A percentile compares a stretch with the other conserved stretches of the same genome.
Evolutionary conservation across 1,140 invertebrate species (phyloP).

Genomic region (Drosophila tani): DNA sequence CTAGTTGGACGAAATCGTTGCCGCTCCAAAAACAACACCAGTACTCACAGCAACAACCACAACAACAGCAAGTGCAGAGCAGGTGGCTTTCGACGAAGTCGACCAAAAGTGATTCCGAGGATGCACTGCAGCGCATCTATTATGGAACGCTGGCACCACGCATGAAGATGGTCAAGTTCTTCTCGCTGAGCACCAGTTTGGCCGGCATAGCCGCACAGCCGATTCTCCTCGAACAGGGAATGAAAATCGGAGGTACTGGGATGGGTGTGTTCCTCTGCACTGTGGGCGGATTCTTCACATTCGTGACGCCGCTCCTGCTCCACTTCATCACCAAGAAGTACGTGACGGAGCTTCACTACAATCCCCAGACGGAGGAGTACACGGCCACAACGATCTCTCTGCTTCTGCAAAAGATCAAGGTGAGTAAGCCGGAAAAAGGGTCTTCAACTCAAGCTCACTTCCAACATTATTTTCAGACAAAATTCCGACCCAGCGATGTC

Average conservation of each 20-base stretch:
- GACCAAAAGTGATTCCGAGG: constrained; percentile 8
- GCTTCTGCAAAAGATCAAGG: constrained; percentile 88
- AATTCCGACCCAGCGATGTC: constrained; percentile 92
- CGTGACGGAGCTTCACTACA: constrained; percentile 91
- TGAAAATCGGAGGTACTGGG: constrained; percentile 86
- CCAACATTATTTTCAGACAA: constrained; percentile 86
- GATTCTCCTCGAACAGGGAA: constrained; percentile 88
- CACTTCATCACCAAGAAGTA: constrained; percentile 95
- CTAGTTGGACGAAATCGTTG: constrained; percentile 6
- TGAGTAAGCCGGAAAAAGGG: constrained; percentile 71
- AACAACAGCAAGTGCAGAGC: constrained; percentile 31
- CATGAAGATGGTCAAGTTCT: constrained; percentile 91
- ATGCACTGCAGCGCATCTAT: constrained; percentile 86
- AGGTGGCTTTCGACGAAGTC: constrained; percentile 8
- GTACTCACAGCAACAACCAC: constrained; percentile 15
- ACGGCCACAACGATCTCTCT: constrained; percentile 90
- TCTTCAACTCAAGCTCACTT: background rate
- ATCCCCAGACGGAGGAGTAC: constrained; percentile 88
- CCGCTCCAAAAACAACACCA: constrained; percentile 22
- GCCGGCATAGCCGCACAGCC: constrained; percentile 90
- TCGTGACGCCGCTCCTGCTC: constrained; percentile 92
- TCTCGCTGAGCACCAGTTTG: constrained; percentile 91
- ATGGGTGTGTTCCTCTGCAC: constrained; percentile 87
- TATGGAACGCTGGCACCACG: constrained; percentile 88
- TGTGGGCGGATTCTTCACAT: constrained; percentile 91